These are phyloP conservation scores for Tangara arthus DNA, from an alignment of 2,797 vertebrate genomes.

Conservation along the genomic window DNA sequence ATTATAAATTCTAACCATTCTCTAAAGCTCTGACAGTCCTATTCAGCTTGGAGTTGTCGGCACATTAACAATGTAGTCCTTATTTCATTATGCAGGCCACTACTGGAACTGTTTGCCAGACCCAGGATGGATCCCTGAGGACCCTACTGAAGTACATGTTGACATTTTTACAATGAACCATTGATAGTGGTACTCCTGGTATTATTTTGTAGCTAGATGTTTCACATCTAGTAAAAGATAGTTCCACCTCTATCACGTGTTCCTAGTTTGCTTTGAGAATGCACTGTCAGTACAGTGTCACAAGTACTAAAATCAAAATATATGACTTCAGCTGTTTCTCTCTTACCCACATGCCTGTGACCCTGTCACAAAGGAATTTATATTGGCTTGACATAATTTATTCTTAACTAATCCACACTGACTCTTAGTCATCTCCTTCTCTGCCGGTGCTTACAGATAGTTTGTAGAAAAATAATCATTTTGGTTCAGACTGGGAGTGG, in stretches of 20 bases:
- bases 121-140: not conserved
- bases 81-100: not conserved
- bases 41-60: not conserved
- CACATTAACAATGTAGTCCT: not conserved
- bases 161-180: not conserved
- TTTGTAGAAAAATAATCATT: not conserved
- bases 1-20: conserved; percentile 5
- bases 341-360: not conserved
- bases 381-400: conserved; percentile 16
- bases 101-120: not conserved
- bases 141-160: not conserved
- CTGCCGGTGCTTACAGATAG: not conserved
- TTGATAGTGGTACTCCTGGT: not conserved
- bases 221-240: not conserved
- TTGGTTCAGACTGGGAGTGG: not conserved
- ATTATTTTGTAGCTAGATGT: not conserved
- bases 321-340: not conserved
- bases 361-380: conserved; percentile 3
- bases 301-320: conserved; percentile 15
- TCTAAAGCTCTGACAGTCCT: not conserved
- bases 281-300: not conserved
- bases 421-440: not conserved
- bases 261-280: not conserved
- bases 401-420: conserved; percentile 13
- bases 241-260: not conserved